phyloP scores from a whole-genome alignment of 2,888 invertebrate genomes.

The Drepanosiphum platanoidis region DNA sequence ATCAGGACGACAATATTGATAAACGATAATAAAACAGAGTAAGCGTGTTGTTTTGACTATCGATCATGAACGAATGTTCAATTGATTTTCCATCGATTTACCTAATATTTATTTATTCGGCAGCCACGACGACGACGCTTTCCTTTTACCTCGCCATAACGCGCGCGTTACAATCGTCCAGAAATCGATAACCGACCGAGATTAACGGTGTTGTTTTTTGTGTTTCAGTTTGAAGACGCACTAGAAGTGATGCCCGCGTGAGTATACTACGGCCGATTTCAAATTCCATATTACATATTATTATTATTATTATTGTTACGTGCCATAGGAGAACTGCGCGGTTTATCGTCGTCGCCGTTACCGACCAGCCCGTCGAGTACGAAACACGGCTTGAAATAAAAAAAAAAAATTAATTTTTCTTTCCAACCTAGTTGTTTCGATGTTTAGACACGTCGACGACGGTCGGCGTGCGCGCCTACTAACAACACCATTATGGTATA shows the following conservation, averaged over 20 bases:
- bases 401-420: constrained; percentile 3
- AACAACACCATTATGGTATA: not conserved
- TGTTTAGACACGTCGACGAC: not conserved
- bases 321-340: not conserved
- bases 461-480: not conserved
- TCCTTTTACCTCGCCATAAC: not conserved
- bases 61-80: too few species aligned
- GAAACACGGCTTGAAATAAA: not conserved
- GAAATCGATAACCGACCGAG: constrained; percentile 2
- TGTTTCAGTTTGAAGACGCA: constrained; percentile 71
- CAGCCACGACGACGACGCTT: not conserved
- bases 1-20: too few species aligned
- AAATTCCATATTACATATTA: too few species aligned
- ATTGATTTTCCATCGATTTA: not conserved
- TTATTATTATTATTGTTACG: too few species aligned
- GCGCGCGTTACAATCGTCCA: not conserved
- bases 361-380: not conserved
- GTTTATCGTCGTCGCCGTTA: not conserved
- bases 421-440: constrained; percentile 36
- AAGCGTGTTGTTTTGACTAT: too few species aligned
- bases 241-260: constrained; percentile 68
- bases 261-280: constrained; percentile 65
- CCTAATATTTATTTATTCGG: too few species aligned
- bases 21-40: too few species aligned
- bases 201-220: constrained; percentile 53